Conservation (phyloP, 2,113 vertebrate genomes). For the Catagonus wagneri region DNA sequence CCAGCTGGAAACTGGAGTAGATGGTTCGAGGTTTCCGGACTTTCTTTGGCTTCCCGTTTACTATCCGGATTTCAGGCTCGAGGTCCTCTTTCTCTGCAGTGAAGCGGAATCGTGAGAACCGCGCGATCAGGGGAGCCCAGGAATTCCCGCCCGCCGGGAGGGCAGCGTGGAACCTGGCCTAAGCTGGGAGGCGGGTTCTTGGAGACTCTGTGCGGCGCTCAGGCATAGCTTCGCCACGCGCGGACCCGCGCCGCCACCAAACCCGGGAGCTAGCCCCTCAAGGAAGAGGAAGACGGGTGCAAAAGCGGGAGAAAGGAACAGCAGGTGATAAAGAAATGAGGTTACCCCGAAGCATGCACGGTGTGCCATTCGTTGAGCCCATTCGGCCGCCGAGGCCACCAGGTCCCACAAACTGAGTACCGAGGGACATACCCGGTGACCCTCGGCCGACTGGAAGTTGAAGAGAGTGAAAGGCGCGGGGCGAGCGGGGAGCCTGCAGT, state of each 20-base stretch:
- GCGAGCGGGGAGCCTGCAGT: background rate
- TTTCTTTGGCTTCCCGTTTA: constrained; percentile 99
- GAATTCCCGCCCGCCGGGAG: background rate
- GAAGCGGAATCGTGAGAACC: constrained; percentile 72
- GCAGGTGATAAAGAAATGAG: background rate
- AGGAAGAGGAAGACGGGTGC: background rate
- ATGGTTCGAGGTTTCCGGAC: constrained; percentile 98
- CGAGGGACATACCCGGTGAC: background rate
- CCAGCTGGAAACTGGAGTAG: constrained; percentile 99
- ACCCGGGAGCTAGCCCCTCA: background rate
- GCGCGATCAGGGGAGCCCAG: background rate
- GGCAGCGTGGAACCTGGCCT: background rate
- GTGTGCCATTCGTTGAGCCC: no score
- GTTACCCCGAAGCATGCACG: background rate
- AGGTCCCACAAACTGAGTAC: background rate
- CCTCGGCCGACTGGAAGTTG: background rate
- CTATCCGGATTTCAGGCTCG: constrained; percentile 97
- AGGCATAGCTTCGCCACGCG: background rate
- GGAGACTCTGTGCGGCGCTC: background rate
- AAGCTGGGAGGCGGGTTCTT: background rate
- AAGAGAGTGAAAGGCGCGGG: background rate
- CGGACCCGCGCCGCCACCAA: background rate
- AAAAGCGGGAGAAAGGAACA: background rate
- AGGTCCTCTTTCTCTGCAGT: constrained; percentile 96
- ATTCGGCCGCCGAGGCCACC: background rate